Percentiles rank a stretch among this genome's conserved stretches.
phyloP scores from a whole-genome alignment of 2,888 invertebrate genomes.

The Xanthia icteritia region DNA sequence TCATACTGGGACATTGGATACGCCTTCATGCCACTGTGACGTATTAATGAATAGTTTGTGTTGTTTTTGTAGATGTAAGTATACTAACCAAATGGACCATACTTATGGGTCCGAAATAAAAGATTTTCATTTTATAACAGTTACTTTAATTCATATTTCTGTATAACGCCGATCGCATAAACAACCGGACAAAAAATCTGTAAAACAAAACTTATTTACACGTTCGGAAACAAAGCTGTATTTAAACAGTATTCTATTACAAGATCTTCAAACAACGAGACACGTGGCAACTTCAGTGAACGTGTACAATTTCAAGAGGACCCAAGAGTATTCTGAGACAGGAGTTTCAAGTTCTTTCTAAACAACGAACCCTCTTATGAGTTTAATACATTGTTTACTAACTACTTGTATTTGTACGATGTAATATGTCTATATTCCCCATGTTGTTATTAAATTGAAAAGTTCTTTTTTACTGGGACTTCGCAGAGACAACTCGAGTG shows the following conservation, averaged over 20 bases:
- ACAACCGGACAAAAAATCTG: background rate
- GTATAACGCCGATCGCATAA: background rate
- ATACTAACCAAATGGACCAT: too few species aligned
- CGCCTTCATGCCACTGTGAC: too few species aligned
- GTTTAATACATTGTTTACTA: conserved; percentile 16
- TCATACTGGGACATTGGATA: too few species aligned
- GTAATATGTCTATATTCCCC: conserved; percentile 12
- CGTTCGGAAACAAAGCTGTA: background rate
- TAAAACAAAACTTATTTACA: too few species aligned
- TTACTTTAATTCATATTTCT: background rate
- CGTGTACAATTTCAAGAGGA: conserved; percentile 5
- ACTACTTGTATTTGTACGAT: conserved; percentile 13
- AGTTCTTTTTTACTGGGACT: background rate
- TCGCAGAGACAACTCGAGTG: background rate
- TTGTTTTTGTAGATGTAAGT: too few species aligned
- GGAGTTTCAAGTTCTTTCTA: conserved; percentile 20
- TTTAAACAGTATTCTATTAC: background rate
- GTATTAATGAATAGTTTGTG: too few species aligned
- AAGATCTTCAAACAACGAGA: background rate
- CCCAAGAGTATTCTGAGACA: background rate
- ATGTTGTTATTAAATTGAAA: conserved; percentile 18
- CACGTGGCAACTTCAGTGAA: conserved; percentile 15
- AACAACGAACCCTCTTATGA: conserved; percentile 11
- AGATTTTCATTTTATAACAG: background rate
- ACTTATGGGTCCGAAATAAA: too few species aligned